These are phyloP conservation scores for Tiphia femorata DNA, from an alignment of 2,888 invertebrate genomes.

Conservation along the genomic window DNA sequence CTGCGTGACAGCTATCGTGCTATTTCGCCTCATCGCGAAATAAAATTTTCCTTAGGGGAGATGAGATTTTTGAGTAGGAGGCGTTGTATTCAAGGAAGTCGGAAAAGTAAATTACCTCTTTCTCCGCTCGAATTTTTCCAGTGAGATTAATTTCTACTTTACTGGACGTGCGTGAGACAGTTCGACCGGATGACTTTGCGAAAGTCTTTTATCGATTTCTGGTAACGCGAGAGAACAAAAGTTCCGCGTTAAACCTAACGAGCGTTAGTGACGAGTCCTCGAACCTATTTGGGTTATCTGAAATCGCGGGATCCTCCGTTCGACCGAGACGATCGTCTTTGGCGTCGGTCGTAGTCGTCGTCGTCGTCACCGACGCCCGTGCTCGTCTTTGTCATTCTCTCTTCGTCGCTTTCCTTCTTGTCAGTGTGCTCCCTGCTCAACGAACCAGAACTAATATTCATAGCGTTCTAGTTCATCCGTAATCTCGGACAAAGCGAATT, in stretches of 20 bases:
- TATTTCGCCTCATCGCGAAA: no score
- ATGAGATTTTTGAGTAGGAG: no score
- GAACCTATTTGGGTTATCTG: slow-evolving; percentile 29
- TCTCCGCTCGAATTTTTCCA: no score
- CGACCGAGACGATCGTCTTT: slow-evolving; percentile 28
- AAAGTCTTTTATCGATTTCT: slow-evolving; percentile 60
- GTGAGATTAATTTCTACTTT: background rate
- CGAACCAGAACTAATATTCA: slow-evolving; percentile 36
- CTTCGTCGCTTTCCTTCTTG: background rate
- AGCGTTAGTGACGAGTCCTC: slow-evolving; percentile 19
- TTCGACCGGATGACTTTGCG: no score
- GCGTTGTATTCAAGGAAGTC: no score
- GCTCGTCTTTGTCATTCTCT: background rate
- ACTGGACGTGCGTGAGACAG: background rate
- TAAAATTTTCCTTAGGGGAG: no score
- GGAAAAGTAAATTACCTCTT: no score
- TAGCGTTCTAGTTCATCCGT: slow-evolving; percentile 27
- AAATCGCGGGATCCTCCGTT: slow-evolving; percentile 29
- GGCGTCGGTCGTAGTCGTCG: background rate
- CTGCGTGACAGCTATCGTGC: no score
- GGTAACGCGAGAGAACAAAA: background rate
- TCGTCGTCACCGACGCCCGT: background rate
- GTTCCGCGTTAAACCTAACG: slow-evolving; percentile 29
- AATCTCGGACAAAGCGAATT: no score
- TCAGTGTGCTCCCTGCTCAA: slow-evolving; percentile 16